Evolutionary conservation across 1,140 invertebrate genomes (phyloP), one percentile per base, ranked within the genome.

Genomic region (Aphis craccivora): DNA sequence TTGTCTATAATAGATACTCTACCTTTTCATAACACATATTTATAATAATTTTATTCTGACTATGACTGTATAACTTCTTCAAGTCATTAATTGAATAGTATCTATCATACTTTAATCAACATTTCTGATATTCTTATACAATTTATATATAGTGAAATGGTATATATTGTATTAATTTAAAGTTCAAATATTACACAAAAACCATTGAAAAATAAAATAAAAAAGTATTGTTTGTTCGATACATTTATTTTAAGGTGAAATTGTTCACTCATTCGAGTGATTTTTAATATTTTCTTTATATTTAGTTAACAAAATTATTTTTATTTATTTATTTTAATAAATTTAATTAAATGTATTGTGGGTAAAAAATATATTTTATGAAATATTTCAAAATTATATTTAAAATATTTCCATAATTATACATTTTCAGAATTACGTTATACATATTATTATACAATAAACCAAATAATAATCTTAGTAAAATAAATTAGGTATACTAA

Each of bases 141-240:
- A 14, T n/a, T 76, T 76, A n/a, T n/a, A 76, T 18, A 76, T 1
- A 4, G 5, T 6, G 30, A 76, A 14, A n/a, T 30, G 2, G 60
- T n/a, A 18, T 18, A 35, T 67, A 67, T 18, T 76, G n/a, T n/a
- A 76, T 76, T 76, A 51, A 51, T 51, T 76, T 4, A 76, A 76
- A 76, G 30, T 76, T 76, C 14, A 18, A 76, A 18, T 76, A 76
- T 35, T 76, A 76, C 14, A 5, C 30, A 76, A 76, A n/a, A 76
- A 30, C n/a, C n/a, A n/a, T 76, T n/a, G n/a, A 76, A n/a, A 76
- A n/a, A 76, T n/a, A 67, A 67, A 67, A 67, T n/a, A 67, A 76
- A 45, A 67, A 76, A n/a, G 60, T 18, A 76, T 76, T 76, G 60
- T 76, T 76, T 76, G 60, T n/a, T 76, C 14, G n/a, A 76, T 76